phyloP scores from a whole-genome alignment of 1,140 invertebrate genomes.

The Sycobia sp. region DNA sequence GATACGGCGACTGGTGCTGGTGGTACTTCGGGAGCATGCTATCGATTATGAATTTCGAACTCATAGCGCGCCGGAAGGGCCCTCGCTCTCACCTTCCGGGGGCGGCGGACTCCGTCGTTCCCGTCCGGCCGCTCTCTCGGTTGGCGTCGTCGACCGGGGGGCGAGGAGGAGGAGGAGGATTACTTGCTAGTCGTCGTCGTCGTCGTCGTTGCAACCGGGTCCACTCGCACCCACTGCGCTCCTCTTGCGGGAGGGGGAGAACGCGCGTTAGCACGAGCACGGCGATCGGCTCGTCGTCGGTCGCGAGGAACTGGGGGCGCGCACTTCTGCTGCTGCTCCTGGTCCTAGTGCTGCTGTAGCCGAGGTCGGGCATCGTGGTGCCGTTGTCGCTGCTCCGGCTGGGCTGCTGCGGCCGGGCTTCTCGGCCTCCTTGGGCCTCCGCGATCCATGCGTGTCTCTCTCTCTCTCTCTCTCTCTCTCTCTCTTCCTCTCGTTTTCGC shows the following conservation, averaged over 20 bases:
- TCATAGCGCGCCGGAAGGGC: slow-evolving; percentile 67
- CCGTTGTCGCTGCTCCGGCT: not conserved
- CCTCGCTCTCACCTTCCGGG: slow-evolving; percentile 48
- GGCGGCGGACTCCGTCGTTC: not conserved
- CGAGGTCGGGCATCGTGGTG: not conserved
- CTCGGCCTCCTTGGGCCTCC: too few relatives aligned
- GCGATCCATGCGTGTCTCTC: too few relatives aligned
- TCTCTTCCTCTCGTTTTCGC: too few relatives aligned
- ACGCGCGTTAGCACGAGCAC: not conserved
- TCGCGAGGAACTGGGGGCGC: not conserved
- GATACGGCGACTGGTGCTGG: slow-evolving; percentile 74
- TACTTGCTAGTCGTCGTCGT: not conserved
- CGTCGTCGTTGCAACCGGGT: not conserved
- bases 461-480: too few relatives aligned
- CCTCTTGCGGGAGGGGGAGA: too few relatives aligned
- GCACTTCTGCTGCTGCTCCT: not conserved
- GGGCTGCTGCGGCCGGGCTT: too few relatives aligned
- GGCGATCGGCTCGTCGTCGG: not conserved
- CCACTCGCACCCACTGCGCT: too few relatives aligned
- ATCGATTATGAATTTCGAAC: slow-evolving; percentile 95
- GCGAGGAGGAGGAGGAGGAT: too few relatives aligned
- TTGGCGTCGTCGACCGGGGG: not conserved
- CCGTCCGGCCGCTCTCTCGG: not conserved
- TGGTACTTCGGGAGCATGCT: slow-evolving; percentile 95
- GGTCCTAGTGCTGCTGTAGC: not conserved